Conservation (phyloP, 1,140 invertebrate species). For the Aradophagus sp. region DNA sequence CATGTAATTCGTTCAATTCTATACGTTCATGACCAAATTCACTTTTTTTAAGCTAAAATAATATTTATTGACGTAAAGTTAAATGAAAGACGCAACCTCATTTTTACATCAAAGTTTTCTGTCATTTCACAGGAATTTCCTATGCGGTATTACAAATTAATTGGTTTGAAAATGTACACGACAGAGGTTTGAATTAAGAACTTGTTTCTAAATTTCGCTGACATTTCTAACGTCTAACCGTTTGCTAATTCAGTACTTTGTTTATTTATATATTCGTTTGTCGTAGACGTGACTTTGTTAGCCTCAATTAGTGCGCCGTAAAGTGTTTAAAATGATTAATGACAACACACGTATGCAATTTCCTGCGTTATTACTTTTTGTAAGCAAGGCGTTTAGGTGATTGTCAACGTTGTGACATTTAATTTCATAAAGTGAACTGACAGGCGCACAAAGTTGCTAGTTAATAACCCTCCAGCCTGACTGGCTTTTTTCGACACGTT, state of each 20-base stretch:
- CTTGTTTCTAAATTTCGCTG: too few relatives aligned
- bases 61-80: too few relatives aligned
- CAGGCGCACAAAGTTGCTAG: slow-evolving; percentile 7
- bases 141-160: too few relatives aligned
- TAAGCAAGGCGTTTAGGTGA: slow-evolving; percentile 14
- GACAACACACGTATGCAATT: slow-evolving; percentile 11
- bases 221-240: too few relatives aligned
- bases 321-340: slow-evolving; percentile 20
- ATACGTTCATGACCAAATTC: too few relatives aligned
- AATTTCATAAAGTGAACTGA: slow-evolving; percentile 22
- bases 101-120: too few relatives aligned
- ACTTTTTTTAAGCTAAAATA: neutral
- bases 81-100: too few relatives aligned
- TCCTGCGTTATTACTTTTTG: slow-evolving; percentile 6
- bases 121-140: too few relatives aligned
- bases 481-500: neutral
- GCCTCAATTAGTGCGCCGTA: slow-evolving; percentile 8
- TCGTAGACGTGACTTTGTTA: too few relatives aligned
- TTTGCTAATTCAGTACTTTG: neutral
- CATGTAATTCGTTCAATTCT: slow-evolving; percentile 3
- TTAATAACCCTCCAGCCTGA: slow-evolving; percentile 1
- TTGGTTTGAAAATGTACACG: too few relatives aligned
- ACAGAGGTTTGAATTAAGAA: too few relatives aligned
- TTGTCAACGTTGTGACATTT: slow-evolving; percentile 29
- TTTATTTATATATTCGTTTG: neutral